These are phyloP conservation scores for Galendromus occidentalis DNA, from an alignment of 1,140 invertebrate species.

Conservation along the genomic window DNA sequence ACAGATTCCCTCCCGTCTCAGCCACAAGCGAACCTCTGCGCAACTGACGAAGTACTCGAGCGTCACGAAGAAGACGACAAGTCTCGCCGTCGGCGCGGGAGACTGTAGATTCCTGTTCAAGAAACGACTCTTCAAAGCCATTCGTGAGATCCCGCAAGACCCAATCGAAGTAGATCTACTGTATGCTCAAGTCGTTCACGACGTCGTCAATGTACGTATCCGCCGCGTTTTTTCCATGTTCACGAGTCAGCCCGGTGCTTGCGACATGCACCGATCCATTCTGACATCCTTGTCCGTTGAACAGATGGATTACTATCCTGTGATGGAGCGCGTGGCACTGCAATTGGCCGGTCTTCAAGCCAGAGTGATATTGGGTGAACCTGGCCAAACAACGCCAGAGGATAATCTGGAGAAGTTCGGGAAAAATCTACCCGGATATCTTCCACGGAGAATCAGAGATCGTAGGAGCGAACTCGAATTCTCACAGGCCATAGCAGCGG, in stretches of 20 bases:
- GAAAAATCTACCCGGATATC: not conserved
- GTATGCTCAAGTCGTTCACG: conserved; percentile 83
- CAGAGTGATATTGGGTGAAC: conserved; percentile 74
- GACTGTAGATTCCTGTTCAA: conserved; percentile 86
- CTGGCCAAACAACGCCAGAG: conserved; percentile 38
- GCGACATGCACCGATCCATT: too few species aligned
- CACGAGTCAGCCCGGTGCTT: not conserved
- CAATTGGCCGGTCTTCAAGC: conserved; percentile 81
- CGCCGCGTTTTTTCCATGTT: not conserved
- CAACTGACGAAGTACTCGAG: conserved; percentile 28
- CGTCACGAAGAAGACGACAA: conserved; percentile 27
- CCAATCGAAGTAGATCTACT: conserved; percentile 82
- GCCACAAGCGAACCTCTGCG: conserved; percentile 21
- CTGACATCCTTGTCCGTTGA: conserved; percentile 31
- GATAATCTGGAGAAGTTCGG: conserved; percentile 15
- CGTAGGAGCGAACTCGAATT: conserved; percentile 32
- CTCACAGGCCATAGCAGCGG: conserved; percentile 4
- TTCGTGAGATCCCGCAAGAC: conserved; percentile 77
- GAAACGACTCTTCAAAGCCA: conserved; percentile 63
- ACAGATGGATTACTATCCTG: conserved; percentile 66
- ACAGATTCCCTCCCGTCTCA: conserved; percentile 13
- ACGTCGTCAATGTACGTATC: conserved; percentile 61
- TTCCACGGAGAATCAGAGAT: not conserved
- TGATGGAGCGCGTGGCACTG: conserved; percentile 77
- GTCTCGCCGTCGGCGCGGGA: conserved; percentile 42